Base-by-base conservation (phyloP, 2,888 invertebrate species). In the Magallana nippona region DNA sequence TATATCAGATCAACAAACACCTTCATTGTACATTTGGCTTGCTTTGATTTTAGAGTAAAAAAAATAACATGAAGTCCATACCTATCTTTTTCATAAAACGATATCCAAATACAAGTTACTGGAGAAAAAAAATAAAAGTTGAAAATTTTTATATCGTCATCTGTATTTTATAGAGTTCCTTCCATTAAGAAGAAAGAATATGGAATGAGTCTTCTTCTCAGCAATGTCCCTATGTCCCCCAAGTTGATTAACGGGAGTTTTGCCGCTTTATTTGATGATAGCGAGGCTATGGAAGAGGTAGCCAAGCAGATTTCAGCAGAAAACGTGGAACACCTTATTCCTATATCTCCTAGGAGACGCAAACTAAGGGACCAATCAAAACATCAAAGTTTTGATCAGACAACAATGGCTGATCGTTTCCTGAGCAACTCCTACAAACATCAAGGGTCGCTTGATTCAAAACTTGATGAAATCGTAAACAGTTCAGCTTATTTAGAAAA, bases 211-310 rank as follows among this genome's bases (percentile, higher is more conserved):
- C 95, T 99, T 1, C 95, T 99, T 80, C 97, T 98, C 81, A 99
- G 99, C 94, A 97, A 98, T 1, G 97, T 98, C 1, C 98, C 98
- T 0, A 97, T 98, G 97, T 98, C 98, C 8, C 99, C 99, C 0
- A 99, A 98, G 95, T 97, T 99, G 81, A 98, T 94, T 82, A 94
- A 94, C 86, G 94, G 94, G 15, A 94, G 94, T 84, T 94, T 94
- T 83, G 94, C 93, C 1, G 94, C 94, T 1, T 88, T 94, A 62
- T 94, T 93, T 87, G 94, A 94, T 82, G 91, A 89, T 83, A 90
- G 88, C 83, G 88, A 90, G 79, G 87, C 88, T 63, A 91, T 93
- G 82, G 89, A 90, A 2, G 92, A 92, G 83, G 93, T 89, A 81
- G 92, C 92, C 2, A 90, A 91, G 83, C 89, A 92, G 82, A 89